Percentiles rank a stretch among this genome's conserved stretches.
Evolutionary conservation across 2,888 invertebrate species (phyloP).

Genomic region (Pegoplata infirma): DNA sequence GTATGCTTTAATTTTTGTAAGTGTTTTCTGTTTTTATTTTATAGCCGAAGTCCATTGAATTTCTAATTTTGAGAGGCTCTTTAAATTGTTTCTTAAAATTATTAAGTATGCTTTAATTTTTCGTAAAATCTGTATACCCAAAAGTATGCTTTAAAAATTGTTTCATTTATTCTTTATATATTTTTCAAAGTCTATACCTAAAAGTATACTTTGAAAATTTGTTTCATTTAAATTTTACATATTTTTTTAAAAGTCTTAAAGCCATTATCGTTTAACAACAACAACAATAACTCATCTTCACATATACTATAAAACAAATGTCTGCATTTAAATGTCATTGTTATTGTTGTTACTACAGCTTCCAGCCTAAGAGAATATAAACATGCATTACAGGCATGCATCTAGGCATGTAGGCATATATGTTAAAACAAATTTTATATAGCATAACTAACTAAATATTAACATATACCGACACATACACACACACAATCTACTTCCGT

Average conservation of each 20-base stretch:
- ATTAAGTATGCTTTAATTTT: too few species aligned
- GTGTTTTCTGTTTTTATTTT: too few species aligned
- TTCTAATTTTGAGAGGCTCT: too few species aligned
- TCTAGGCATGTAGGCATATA: constrained; percentile 24
- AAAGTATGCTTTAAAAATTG: too few species aligned
- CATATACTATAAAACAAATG: constrained; percentile 31
- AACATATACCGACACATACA: neutral
- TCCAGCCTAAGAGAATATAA: constrained; percentile 26
- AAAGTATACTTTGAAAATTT: neutral
- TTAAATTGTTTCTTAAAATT: too few species aligned
- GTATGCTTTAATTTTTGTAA: too few species aligned
- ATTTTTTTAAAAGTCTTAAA: constrained; percentile 18
- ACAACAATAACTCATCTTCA: constrained; percentile 36
- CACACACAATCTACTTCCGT: neutral
- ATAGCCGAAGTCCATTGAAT: too few species aligned
- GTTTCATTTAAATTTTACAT: neutral
- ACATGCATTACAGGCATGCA: neutral
- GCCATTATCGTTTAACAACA: neutral
- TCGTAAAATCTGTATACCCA: too few species aligned
- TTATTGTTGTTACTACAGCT: constrained; percentile 1
- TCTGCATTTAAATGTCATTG: constrained; percentile 32
- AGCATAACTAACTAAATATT: constrained; percentile 33
- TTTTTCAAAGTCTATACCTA: neutral
- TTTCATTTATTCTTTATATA: neutral
- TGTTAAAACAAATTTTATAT: constrained; percentile 12